Base-by-base conservation (phyloP, 1,140 invertebrate species). In the Zaprionus camerounensis region DNA sequence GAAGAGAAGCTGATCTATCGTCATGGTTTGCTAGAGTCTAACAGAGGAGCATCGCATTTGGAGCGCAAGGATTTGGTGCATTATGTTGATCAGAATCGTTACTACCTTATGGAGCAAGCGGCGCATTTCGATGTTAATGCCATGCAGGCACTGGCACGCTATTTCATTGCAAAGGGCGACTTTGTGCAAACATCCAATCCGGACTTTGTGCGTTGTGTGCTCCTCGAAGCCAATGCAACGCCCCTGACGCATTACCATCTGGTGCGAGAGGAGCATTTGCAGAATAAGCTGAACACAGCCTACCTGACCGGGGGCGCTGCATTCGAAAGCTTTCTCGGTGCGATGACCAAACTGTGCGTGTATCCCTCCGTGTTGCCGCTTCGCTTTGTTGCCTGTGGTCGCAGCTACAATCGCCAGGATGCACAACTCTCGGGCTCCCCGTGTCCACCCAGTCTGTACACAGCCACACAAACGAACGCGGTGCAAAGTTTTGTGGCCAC, bases 181-280 rank as follows among this genome's bases (percentile, higher is more conserved):
- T 95, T 93, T 71, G 77, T 91, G 0, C 92, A 92, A 71, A 94
- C 94, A 74, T 93, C 94, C 15, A 95, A 95, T 91, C 91, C 95
- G 9, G 95, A 96, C 92, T 96, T 96, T 84, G 90, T 92, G 63
- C 93, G 94, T n/a, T 95, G 94, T 80, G 77, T 95, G 3, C 81
- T 96, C 2, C 85, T 95, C 2, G 95, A 96, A 92, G 96, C 85
- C 3, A 94, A 94, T 76, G 94, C 94, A 5, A 86, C 94, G 0
- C 92, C 94, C 46, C 92, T 94, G 67, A 74, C 46, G 0, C 71
- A 93, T 17, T 91, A 94, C n/a, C 94, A 95, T 66, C 74, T 94
- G 1, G 78, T 96, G 3, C 65, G 93, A 41, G 88, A 93, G 34
- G 87, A 92, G n/a, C 88, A 93, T 1, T 53, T 93, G 49, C 87